phyloP scores from a whole-genome alignment of 37 sponge, comb jelly and placozoan species.

The Axinella damicornis region DNA sequence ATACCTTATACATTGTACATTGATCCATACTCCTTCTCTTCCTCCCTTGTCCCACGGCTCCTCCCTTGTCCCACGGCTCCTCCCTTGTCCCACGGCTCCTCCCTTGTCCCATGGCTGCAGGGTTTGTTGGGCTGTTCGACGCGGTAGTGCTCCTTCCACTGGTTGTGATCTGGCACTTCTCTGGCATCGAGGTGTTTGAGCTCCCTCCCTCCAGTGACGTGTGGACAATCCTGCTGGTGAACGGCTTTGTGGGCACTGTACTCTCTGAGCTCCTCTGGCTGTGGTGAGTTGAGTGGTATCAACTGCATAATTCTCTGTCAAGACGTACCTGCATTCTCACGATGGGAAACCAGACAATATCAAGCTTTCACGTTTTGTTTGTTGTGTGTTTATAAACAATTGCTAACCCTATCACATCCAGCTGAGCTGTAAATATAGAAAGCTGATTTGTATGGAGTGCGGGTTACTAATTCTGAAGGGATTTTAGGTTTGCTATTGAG shows the following conservation, averaged over 20 bases:
- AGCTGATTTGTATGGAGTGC: no score
- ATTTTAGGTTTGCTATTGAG: no score
- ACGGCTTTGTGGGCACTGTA: slow-evolving; percentile 91
- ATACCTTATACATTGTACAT: background rate
- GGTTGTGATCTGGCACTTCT: slow-evolving; percentile 76
- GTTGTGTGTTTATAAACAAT: no score
- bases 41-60: background rate
- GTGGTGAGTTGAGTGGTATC: no score
- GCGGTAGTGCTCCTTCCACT: slow-evolving; percentile 72
- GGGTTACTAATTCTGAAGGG: no score
- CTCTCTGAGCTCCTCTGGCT: slow-evolving; percentile 92
- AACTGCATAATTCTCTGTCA: no score
- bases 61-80: background rate
- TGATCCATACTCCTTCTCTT: background rate
- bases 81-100: background rate
- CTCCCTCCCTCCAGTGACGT: slow-evolving; percentile 68
- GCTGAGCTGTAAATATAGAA: no score
- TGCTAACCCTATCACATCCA: no score
- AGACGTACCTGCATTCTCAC: background rate
- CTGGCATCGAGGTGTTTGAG: slow-evolving; percentile 73
- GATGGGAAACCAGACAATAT: no score
- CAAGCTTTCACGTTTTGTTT: no score
- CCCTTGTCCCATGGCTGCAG: slow-evolving; percentile 14
- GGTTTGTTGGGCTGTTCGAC: slow-evolving; percentile 86
- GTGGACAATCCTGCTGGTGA: slow-evolving; percentile 83